Evolutionary conservation across 2,797 vertebrate genomes (phyloP).

Genomic region (Chloroceryle amazona): DNA sequence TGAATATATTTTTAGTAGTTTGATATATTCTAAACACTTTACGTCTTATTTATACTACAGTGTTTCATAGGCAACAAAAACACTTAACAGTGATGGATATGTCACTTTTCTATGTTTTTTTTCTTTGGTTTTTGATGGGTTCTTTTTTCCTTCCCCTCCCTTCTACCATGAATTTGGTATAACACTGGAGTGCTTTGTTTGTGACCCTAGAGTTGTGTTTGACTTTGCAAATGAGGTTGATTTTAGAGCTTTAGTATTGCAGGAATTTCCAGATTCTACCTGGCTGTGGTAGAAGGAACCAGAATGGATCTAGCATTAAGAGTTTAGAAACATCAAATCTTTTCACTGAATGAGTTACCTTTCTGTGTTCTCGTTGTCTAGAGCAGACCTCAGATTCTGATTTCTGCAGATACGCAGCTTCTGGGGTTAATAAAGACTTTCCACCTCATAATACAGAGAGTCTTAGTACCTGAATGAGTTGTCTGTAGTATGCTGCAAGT

Average conservation of each 20-base stretch:
- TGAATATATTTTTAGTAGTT: not conserved
- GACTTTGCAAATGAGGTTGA: not conserved
- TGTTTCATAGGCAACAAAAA: not conserved
- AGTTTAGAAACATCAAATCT: not conserved
- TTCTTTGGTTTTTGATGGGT: too few species aligned
- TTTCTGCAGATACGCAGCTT: not conserved
- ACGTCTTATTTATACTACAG: not conserved
- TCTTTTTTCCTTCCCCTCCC: accelerated
- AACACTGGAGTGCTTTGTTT: not conserved
- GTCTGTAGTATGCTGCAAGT: not conserved
- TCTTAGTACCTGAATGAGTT: not conserved
- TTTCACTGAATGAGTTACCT: not conserved
- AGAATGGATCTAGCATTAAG: not conserved
- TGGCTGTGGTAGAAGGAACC: not conserved
- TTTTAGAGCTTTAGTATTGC: not conserved
- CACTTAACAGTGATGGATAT: not conserved
- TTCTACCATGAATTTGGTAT: not conserved
- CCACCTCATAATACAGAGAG: not conserved
- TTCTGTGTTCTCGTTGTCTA: not conserved
- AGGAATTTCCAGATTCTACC: not conserved
- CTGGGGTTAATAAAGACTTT: not conserved
- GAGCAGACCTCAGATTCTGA: not conserved
- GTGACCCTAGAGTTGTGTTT: not conserved
- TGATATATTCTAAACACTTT: not conserved
- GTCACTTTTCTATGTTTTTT: accelerated